Base-by-base conservation (phyloP, 2,888 invertebrate genomes). In the Patella depressa region DNA sequence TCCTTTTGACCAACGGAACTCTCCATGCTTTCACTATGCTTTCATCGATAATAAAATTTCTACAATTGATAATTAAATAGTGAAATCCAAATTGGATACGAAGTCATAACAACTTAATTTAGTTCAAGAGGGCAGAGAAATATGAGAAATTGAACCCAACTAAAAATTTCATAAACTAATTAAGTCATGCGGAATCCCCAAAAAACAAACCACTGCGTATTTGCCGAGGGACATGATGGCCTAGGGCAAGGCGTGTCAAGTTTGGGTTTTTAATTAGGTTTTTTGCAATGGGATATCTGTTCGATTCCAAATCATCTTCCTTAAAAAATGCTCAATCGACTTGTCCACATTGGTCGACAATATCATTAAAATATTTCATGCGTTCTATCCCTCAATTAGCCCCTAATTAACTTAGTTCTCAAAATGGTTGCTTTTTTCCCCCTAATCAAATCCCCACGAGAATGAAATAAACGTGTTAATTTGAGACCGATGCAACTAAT, bases 351-450 rank as follows among this genome's bases (percentile, higher is more conserved):
- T 65, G 24, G 65, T 24, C 24, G 65, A 24, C 65, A 65, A 65
- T 65, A 65, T 65, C 65, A 65, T 65, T 65, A 65, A 65, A 65
- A 65, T 65, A 65, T 65, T 65, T 65, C 65, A 65, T 24, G 65
- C 24, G 24, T 24, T 14, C 19, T 24, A 65, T 24, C 65, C 65
- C 65, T 24, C 19, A 65, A 65, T 65, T 65, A 65, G 65, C 65
- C 65, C 65, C 65, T 65, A 65, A 65, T 65, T 65, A 65, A 65
- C 65, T 65, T 65, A 19, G 19, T 24, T 65, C 65, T 65, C 24
- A 65, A 65, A 65, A 65, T 24, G 65, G 19, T 65, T 65, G 19
- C 12, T 65, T 65, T 65, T 65, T 65, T 65, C 17, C 24, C 24
- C 65, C 65, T 65, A 65, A 65, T 65, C 19, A 65, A 65, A 65